Evolutionary conservation across 2,113 vertebrate species (phyloP).

Genomic region (Apus apus): DNA sequence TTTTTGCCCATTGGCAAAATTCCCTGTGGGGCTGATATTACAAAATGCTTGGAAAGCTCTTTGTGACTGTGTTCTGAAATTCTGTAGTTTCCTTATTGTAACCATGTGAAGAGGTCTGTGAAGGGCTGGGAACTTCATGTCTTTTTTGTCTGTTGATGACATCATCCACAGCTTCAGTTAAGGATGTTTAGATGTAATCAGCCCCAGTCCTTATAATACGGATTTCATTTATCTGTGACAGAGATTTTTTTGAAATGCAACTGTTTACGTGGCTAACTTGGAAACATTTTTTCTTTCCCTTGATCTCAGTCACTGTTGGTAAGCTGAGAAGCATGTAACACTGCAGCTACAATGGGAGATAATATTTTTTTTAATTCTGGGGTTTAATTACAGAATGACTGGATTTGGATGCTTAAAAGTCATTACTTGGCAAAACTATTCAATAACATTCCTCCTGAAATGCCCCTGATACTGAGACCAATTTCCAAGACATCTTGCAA

Average conservation of each 20-base stretch:
- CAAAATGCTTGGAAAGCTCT: neutral
- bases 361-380: neutral
- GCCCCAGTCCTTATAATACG: neutral
- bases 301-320: neutral
- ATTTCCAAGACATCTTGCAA: neutral
- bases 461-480: neutral
- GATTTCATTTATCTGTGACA: neutral
- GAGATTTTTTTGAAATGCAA: neutral
- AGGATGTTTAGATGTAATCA: neutral
- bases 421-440: neutral
- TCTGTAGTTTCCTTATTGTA: neutral
- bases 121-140: neutral
- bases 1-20: neutral
- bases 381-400: neutral
- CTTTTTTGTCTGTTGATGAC: neutral
- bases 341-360: neutral
- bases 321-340: neutral
- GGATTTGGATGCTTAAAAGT: neutral
- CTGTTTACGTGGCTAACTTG: neutral
- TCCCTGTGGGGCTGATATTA: neutral
- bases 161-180: neutral
- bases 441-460: neutral
- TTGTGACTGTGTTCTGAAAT: neutral
- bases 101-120: neutral
- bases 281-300: neutral